phyloP scores from a whole-genome alignment of 1,140 invertebrate species.

The Stegodyphus dumicola region DNA sequence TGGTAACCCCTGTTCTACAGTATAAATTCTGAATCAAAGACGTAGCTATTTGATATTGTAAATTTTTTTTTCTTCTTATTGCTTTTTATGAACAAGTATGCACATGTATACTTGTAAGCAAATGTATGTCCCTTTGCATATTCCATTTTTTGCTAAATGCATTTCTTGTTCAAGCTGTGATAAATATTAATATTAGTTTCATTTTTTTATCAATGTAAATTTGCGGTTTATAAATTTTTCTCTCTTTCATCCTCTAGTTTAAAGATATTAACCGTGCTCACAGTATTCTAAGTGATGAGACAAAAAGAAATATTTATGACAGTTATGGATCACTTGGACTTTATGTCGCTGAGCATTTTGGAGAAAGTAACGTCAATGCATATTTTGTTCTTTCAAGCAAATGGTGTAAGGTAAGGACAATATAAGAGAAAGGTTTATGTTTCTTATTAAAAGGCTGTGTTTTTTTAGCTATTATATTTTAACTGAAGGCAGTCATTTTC shows the following conservation, averaged over 20 bases:
- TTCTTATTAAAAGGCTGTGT: not conserved
- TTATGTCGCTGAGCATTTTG: slow-evolving; percentile 95
- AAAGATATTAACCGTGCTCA: slow-evolving; percentile 94
- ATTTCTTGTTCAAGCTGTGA: no score
- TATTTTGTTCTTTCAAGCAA: slow-evolving; percentile 94
- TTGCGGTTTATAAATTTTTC: not conserved
- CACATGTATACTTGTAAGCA: no score
- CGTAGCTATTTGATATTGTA: no score
- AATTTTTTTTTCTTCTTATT: no score
- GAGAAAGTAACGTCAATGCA: slow-evolving; percentile 94
- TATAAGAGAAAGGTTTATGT: not conserved
- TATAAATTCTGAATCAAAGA: no score
- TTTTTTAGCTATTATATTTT: not conserved
- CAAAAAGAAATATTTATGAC: slow-evolving; percentile 95
- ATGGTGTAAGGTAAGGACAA: slow-evolving; percentile 84
- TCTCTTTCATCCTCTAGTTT: slow-evolving; percentile 71
- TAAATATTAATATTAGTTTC: not conserved
- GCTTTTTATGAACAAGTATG: no score
- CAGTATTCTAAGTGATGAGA: slow-evolving; percentile 87
- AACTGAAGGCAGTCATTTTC: not conserved
- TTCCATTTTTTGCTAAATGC: no score
- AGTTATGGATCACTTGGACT: slow-evolving; percentile 94
- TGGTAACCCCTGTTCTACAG: no score
- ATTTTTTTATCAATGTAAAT: no score
- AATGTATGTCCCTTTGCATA: no score